Conservation (phyloP, 92 coral and sea anemone species). For the Muricea muricata region DNA sequence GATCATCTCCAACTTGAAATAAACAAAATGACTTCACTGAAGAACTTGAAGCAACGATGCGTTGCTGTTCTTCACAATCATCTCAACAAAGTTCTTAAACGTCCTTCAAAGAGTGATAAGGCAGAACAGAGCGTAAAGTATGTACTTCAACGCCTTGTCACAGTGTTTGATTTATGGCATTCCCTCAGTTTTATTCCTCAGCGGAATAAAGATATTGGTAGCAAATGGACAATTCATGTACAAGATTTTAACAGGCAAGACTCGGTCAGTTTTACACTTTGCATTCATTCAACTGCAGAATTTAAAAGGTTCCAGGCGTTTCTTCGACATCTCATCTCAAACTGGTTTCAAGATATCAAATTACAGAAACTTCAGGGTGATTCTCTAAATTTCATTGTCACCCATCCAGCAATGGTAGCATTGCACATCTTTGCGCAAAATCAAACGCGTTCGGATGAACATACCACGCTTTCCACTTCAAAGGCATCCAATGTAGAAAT, state of each 20-base stretch:
- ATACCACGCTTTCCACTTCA: not conserved
- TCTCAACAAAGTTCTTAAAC: not conserved
- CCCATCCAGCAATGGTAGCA: not conserved
- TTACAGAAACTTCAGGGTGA: not conserved
- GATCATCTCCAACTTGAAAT: not conserved
- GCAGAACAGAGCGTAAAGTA: not conserved
- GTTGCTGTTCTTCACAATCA: not conserved
- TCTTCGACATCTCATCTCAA: not conserved
- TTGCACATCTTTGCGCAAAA: not conserved
- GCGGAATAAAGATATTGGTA: not conserved
- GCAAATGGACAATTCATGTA: not conserved
- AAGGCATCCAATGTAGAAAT: not conserved
- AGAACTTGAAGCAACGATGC: not conserved
- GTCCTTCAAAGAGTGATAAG: not conserved
- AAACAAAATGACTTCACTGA: not conserved
- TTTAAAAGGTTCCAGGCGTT: not conserved
- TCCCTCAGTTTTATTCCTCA: not conserved
- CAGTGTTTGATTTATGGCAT: not conserved
- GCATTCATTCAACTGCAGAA: not conserved
- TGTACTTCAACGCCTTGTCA: not conserved
- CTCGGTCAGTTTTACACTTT: not conserved
- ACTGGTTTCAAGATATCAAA: slow-evolving; percentile 11
- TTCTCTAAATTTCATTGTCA: not conserved
- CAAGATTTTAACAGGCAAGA: not conserved
- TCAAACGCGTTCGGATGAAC: not conserved